Percentiles rank a stretch among this genome's conserved stretches.
Evolutionary conservation across 2,113 vertebrate species (phyloP).

Genomic region (Macheiramphus alcinus): DNA sequence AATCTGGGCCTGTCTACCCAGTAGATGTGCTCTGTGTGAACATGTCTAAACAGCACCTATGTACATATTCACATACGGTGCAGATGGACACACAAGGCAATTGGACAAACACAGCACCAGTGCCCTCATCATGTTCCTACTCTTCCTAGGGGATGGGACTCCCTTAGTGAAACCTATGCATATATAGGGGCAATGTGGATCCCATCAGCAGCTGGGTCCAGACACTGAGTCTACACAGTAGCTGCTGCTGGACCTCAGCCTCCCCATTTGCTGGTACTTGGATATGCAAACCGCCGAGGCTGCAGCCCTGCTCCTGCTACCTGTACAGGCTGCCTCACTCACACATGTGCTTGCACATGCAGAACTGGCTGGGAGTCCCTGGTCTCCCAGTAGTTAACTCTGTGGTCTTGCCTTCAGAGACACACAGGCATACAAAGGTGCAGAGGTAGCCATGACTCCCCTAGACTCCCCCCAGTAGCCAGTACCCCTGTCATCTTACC

Average conservation of each 20-base stretch:
- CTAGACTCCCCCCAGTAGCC: too few species aligned
- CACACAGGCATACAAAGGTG: too few species aligned
- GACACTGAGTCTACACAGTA: neutral
- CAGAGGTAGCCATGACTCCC: neutral
- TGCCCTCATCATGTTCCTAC: neutral
- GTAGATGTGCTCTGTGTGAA: neutral
- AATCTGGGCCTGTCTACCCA: neutral
- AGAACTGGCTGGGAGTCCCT: neutral
- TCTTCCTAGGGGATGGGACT: neutral
- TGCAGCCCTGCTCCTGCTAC: neutral
- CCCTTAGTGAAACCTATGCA: fast-evolving
- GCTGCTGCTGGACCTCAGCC: neutral
- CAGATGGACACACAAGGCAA: neutral
- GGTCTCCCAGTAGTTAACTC: neutral
- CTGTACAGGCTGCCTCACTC: neutral
- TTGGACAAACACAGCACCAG: neutral
- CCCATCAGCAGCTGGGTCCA: neutral
- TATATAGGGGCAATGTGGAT: fast-evolving
- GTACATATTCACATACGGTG: neutral
- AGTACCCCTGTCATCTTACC: neutral
- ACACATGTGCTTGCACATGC: fast-evolving
- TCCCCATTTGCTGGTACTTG: neutral
- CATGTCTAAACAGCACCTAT: neutral
- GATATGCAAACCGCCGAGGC: neutral
- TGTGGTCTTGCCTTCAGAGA: neutral